These are phyloP conservation scores for Osmerus mordax DNA, from an alignment of 2,113 vertebrate genomes.

Conservation along the genomic window DNA sequence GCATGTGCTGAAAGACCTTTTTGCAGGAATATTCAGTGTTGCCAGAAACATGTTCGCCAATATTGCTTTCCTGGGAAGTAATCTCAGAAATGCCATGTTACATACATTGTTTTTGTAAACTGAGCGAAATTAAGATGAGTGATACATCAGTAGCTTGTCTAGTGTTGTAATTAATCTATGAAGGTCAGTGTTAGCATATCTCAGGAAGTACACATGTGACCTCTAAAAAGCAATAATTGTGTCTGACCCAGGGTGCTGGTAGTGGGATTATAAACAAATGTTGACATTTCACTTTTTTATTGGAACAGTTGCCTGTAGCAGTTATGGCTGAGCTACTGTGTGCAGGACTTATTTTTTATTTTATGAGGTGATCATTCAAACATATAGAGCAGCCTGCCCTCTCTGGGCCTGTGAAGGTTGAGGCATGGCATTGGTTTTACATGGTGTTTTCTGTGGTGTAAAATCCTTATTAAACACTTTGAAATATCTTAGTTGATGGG, in stretches of 20 bases:
- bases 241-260: conserved; percentile 38
- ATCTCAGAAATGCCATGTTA: no score
- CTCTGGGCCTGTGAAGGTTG: conserved; percentile 25
- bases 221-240: conserved; percentile 42
- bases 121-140: no score
- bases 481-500: no score
- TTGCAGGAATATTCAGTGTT: no score
- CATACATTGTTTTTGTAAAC: no score
- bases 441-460: conserved; percentile 44
- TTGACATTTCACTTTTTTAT: conserved; percentile 64
- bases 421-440: conserved; percentile 61
- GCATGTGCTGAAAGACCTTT: no score
- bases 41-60: no score
- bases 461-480: no score
- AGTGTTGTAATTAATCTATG: conserved; percentile 33
- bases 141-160: neutral
- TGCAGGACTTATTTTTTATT: conserved; percentile 58
- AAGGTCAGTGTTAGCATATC: conserved; percentile 38
- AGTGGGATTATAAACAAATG: conserved; percentile 60
- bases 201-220: conserved; percentile 29
- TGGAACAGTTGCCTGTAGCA: conserved; percentile 45
- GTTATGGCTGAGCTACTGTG: conserved; percentile 40
- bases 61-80: no score
- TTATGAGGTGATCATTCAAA: conserved; percentile 78
- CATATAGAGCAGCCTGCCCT: conserved; percentile 42